Percentiles rank a stretch among this genome's conserved stretches.
Evolutionary conservation across 37 sponge, comb jelly and placozoan species (phyloP).

Genomic region (Crambe crambe): DNA sequence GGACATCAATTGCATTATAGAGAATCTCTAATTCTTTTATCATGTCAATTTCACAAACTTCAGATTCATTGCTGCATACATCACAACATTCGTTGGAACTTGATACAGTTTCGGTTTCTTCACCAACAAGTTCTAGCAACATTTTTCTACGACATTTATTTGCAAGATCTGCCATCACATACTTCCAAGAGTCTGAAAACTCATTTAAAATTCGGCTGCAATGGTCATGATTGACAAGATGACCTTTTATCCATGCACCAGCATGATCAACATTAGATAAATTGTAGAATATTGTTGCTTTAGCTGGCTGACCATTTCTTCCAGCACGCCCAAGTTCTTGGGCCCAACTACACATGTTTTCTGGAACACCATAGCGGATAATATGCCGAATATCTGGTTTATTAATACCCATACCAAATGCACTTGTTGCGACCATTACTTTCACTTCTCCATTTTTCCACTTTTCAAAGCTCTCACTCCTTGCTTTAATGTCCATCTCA

Average conservation of each 20-base stretch:
- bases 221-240: neutral
- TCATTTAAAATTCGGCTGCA: neutral
- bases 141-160: neutral
- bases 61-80: neutral
- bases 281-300: conserved; percentile 8
- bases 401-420: no score
- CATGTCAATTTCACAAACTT: neutral
- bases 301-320: neutral
- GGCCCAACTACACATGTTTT: no score
- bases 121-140: neutral
- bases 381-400: no score
- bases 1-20: neutral
- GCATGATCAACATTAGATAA: conserved; percentile 5
- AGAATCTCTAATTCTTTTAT: neutral
- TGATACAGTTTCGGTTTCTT: neutral
- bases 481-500: no score
- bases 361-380: no score
- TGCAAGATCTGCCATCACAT: conserved; percentile 1
- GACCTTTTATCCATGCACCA: conserved; percentile 4
- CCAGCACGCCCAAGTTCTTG: conserved; percentile 7
- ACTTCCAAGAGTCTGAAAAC: conserved; percentile 9
- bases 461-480: no score
- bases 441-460: no score
- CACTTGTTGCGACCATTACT: no score
- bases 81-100: neutral